phyloP scores from a whole-genome alignment of 2,113 vertebrate genomes.

The Agapornis roseicollis region DNA sequence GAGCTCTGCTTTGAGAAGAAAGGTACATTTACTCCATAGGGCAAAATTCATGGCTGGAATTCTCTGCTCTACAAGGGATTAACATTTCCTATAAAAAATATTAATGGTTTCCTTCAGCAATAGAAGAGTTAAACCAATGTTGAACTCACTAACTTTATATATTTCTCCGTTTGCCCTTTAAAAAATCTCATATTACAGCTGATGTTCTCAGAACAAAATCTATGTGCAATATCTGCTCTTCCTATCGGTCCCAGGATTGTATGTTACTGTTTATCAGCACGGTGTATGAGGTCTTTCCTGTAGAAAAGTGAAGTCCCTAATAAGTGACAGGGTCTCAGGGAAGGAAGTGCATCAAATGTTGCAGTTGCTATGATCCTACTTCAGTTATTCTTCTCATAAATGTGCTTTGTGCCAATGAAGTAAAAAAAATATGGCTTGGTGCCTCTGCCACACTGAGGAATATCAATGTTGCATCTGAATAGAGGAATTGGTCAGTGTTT shows the following conservation, averaged over 20 bases:
- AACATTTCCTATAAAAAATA: not conserved
- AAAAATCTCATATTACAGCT: not conserved
- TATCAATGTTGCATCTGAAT: not conserved
- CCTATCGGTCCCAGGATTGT: not conserved
- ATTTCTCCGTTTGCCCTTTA: not conserved
- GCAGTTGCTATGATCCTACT: not conserved
- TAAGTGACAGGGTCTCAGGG: not conserved
- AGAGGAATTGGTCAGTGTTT: not conserved
- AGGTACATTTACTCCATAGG: not conserved
- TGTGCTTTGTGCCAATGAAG: not conserved
- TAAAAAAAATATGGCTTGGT: not conserved
- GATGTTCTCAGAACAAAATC: not conserved
- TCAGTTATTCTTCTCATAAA: not conserved
- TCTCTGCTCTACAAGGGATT: not conserved
- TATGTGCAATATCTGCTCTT: not conserved
- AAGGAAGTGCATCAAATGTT: not conserved
- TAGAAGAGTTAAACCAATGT: not conserved
- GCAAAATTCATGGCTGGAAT: not conserved
- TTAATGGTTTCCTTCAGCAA: not conserved
- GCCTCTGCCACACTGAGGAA: not conserved
- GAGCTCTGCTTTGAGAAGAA: not conserved
- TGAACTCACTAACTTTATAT: not conserved
- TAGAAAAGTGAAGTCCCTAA: not conserved
- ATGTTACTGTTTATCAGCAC: not conserved
- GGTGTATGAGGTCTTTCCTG: not conserved